Evolutionary conservation across 2,888 invertebrate species (phyloP).

Genomic region (Lasioglossum oenotherae): DNA sequence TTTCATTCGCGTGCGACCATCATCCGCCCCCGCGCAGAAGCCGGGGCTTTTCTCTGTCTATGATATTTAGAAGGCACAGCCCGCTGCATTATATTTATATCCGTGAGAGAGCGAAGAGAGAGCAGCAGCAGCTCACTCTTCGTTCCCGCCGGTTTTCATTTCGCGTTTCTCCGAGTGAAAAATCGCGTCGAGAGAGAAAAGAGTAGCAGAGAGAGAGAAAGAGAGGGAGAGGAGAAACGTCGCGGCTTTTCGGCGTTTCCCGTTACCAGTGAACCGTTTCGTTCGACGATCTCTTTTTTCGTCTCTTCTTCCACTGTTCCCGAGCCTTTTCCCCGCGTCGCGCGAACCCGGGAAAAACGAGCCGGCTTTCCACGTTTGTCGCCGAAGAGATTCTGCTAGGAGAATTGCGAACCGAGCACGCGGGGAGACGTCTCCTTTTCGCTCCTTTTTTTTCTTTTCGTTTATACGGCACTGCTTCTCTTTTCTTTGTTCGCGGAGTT

Average conservation of each 20-base stretch:
- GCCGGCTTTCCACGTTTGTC: conserved; percentile 5
- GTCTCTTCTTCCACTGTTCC: not conserved
- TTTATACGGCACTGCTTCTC: not conserved
- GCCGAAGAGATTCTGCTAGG: not conserved
- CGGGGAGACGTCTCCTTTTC: not conserved
- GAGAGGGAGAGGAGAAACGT: not conserved
- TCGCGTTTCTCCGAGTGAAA: conserved; percentile 11
- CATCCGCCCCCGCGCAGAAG: not conserved
- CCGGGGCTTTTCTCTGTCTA: not conserved
- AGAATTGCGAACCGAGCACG: not conserved
- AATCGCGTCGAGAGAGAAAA: conserved; percentile 10
- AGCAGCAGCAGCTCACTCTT: not conserved
- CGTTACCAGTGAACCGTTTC: conserved; percentile 17
- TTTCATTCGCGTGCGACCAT: conserved; percentile 23
- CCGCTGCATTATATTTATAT: conserved; percentile 31
- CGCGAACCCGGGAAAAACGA: not conserved
- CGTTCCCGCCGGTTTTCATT: not conserved
- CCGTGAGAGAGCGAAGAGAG: not conserved
- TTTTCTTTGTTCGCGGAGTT: not conserved
- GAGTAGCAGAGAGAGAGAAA: not conserved
- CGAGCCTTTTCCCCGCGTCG: not conserved
- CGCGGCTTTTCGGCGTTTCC: conserved; percentile 1
- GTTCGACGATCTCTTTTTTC: conserved; percentile 3
- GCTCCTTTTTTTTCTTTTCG: not conserved
- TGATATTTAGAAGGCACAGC: conserved; percentile 35